Evolutionary conservation across 2,888 invertebrate species (phyloP).

Genomic region (Perizoma affinitatum): DNA sequence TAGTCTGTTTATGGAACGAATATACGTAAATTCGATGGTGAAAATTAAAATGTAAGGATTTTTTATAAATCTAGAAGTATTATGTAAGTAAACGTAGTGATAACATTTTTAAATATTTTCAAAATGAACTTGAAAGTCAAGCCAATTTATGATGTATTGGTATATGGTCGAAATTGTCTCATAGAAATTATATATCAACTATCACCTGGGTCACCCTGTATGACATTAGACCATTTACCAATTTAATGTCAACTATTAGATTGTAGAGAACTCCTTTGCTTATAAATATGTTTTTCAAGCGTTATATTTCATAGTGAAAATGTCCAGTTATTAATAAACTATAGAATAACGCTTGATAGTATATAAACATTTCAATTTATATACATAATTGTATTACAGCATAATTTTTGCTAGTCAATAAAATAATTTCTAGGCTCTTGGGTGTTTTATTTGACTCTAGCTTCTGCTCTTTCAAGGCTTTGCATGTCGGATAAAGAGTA

Average conservation of each 20-base stretch:
- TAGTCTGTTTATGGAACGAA: slow-evolving; percentile 72
- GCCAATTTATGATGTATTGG: slow-evolving; percentile 11
- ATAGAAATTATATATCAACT: background rate
- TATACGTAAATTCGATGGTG: slow-evolving; percentile 76
- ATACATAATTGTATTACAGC: slow-evolving; percentile 61
- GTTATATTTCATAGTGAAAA: slow-evolving; percentile 40
- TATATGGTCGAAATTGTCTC: slow-evolving; percentile 13
- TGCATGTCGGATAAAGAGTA: too few relatives aligned
- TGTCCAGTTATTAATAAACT: slow-evolving; percentile 77
- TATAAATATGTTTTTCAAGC: slow-evolving; percentile 31
- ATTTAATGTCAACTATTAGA: slow-evolving; percentile 13
- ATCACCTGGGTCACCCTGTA: background rate
- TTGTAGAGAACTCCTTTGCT: slow-evolving; percentile 32
- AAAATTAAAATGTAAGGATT: slow-evolving; percentile 49
- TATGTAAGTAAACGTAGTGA: slow-evolving; percentile 37
- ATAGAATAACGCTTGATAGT: slow-evolving; percentile 56
- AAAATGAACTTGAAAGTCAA: slow-evolving; percentile 24
- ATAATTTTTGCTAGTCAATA: slow-evolving; percentile 83
- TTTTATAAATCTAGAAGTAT: slow-evolving; percentile 40
- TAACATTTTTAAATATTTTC: slow-evolving; percentile 37
- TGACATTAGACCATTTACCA: slow-evolving; percentile 10
- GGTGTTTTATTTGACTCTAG: slow-evolving; percentile 31
- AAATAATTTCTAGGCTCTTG: slow-evolving; percentile 74
- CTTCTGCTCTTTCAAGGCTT: too few relatives aligned
- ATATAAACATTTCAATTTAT: slow-evolving; percentile 49